Conservation (phyloP, 2,797 vertebrate genomes). For the Simalia tracyae region DNA sequence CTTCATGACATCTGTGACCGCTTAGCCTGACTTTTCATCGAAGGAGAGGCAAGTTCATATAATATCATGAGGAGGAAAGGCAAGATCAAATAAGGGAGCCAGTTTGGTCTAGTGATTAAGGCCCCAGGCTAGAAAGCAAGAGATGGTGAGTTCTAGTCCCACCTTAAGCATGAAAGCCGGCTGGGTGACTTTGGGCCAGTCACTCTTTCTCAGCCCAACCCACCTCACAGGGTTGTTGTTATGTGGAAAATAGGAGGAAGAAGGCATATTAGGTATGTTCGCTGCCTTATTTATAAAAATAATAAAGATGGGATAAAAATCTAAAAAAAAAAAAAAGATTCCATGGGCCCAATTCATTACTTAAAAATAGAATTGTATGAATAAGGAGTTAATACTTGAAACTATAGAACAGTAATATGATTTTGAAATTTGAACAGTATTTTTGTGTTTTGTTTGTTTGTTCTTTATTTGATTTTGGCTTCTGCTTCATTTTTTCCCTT, state of each 20-base stretch:
- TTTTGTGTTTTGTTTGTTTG: neutral
- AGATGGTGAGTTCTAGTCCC: no score
- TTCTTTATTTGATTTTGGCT: neutral
- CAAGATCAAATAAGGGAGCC: neutral
- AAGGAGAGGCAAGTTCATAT: neutral
- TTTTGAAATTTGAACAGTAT: neutral
- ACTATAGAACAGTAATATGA: neutral
- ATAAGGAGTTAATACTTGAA: neutral
- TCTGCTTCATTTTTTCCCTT: neutral
- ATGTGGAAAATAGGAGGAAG: no score
- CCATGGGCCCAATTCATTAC: neutral
- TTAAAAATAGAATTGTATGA: neutral
- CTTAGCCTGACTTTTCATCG: neutral
- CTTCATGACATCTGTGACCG: neutral
- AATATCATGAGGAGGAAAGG: neutral
- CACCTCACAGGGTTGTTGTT: no score
- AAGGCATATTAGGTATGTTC: no score
- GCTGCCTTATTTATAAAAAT: no score
- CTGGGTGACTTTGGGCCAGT: no score
- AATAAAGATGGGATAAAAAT: no score
- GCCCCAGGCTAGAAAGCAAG: no score
- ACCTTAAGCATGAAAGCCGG: no score
- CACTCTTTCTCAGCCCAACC: no score
- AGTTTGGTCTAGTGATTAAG: no score
- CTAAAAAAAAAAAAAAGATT: neutral